These are phyloP conservation scores for Brassicogethes aeneus DNA, from an alignment of 2,888 invertebrate genomes.

Conservation along the genomic window DNA sequence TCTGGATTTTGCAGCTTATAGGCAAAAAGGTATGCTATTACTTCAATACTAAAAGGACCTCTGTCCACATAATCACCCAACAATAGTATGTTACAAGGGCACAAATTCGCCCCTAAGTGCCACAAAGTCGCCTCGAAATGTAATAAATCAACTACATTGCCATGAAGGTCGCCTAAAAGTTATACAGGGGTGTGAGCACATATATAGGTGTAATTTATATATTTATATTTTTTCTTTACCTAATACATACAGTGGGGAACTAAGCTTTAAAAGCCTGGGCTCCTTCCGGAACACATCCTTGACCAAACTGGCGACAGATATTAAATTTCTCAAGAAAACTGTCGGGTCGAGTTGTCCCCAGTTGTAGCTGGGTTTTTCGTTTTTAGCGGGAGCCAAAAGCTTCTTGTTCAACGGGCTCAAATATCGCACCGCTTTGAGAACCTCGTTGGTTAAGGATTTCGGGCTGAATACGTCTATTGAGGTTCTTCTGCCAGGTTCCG, in stretches of 20 bases:
- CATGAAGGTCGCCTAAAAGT: conserved; percentile 62
- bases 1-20: conserved; percentile 59
- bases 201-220: too few relatives aligned
- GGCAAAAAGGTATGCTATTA: conserved; percentile 59
- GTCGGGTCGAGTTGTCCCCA: conserved; percentile 34
- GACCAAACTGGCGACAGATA: conserved; percentile 44
- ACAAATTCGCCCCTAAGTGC: conserved; percentile 56
- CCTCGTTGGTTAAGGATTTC: conserved; percentile 47
- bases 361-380: conserved; percentile 22
- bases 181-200: too few relatives aligned
- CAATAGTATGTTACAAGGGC: conserved; percentile 57
- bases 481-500: conserved; percentile 26
- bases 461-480: conserved; percentile 47
- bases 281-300: conserved; percentile 45
- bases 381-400: conserved; percentile 8
- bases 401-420: conserved; percentile 36
- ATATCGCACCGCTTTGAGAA: conserved; percentile 46
- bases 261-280: conserved; percentile 44
- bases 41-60: conserved; percentile 59
- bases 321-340: conserved; percentile 43
- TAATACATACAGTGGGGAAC: conserved; percentile 49
- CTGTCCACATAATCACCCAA: conserved; percentile 73
- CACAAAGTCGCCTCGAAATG: conserved; percentile 62
- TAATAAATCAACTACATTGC: conserved; percentile 59
- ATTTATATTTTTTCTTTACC: too few relatives aligned